phyloP scores from a whole-genome alignment of 2,113 vertebrate genomes.

The Hippocampus comes region DNA sequence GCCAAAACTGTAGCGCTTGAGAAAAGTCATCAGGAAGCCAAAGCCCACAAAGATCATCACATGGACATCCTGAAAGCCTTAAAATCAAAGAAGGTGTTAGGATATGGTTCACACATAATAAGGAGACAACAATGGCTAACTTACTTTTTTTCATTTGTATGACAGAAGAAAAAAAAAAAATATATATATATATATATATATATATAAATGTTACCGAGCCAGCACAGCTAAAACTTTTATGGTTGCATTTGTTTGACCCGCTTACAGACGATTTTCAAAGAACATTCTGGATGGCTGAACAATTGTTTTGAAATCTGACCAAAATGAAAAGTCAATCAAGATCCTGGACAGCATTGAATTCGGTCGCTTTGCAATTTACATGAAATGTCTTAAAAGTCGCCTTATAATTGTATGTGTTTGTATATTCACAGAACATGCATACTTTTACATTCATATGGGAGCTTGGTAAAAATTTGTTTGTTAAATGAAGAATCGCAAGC shows the following conservation, averaged over 20 bases:
- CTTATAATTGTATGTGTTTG: too few species aligned
- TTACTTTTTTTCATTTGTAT: background rate
- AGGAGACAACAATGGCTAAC: background rate
- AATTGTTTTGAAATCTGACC: too few species aligned
- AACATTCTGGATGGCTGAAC: too few species aligned
- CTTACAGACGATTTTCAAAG: too few species aligned
- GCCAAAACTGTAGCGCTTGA: constrained; percentile 89
- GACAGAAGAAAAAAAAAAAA: background rate
- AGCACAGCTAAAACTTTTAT: background rate
- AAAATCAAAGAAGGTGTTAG: background rate
- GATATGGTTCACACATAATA: background rate
- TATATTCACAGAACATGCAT: too few species aligned
- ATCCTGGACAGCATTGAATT: background rate
- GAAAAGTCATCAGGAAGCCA: constrained; percentile 96
- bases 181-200: background rate
- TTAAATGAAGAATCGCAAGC: too few species aligned
- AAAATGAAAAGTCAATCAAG: too few species aligned
- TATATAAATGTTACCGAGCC: background rate
- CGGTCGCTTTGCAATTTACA: too few species aligned
- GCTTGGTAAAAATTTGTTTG: background rate
- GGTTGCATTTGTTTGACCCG: background rate
- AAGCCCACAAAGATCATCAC: constrained; percentile 98
- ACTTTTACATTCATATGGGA: background rate
- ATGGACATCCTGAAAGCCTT: constrained; percentile 97
- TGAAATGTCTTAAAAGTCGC: too few species aligned